Percentiles rank a stretch among this genome's conserved stretches.
Conservation (phyloP, 2,113 vertebrate species). For the Phalacrocorax carbo region DNA sequence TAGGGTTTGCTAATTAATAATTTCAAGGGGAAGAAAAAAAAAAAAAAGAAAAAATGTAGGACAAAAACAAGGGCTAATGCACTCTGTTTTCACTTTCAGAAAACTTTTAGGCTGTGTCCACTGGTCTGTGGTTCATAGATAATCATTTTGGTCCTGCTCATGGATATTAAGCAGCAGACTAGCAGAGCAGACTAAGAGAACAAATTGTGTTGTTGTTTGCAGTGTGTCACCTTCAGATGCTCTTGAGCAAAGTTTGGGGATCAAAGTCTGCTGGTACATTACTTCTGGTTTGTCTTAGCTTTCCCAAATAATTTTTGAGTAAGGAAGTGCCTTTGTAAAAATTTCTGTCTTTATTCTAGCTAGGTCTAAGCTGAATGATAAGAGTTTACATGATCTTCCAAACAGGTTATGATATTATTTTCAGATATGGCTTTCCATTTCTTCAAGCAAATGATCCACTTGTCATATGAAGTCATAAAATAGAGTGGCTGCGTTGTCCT, state of each 20-base stretch:
- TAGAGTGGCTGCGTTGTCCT: neutral
- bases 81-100: neutral
- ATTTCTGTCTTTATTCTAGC: neutral
- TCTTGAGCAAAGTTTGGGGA: neutral
- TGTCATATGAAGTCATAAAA: neutral
- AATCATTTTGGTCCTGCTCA: neutral
- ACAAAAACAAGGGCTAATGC: neutral
- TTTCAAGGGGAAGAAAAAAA: neutral
- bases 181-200: neutral
- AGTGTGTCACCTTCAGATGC: neutral
- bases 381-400: neutral
- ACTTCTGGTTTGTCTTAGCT: neutral
- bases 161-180: neutral
- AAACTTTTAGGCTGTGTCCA: neutral
- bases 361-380: neutral
- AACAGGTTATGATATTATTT: neutral
- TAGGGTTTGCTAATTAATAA: neutral
- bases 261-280: neutral
- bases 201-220: rapidly evolving
- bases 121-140: neutral
- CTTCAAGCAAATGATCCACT: neutral
- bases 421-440: neutral
- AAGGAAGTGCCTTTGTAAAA: neutral
- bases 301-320: neutral
- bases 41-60: no score